These are phyloP conservation scores for Nesometra sesokonis DNA, from an alignment of 35 echinoderm and acorn worm genomes.

Conservation along the genomic window DNA sequence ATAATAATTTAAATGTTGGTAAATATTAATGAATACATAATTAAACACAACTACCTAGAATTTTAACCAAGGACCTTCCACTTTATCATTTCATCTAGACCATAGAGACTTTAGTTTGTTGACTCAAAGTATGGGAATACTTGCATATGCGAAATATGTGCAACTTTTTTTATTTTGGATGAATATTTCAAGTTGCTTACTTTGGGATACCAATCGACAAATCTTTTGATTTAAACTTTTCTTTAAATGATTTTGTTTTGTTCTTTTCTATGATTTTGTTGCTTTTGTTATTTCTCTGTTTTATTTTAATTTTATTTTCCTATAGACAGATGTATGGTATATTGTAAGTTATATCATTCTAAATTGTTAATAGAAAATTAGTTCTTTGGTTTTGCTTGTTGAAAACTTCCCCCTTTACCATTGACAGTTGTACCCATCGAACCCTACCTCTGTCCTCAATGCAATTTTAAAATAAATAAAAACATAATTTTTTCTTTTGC, in stretches of 20 bases:
- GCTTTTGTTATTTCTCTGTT: background rate
- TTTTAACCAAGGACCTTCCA: too few relatives aligned
- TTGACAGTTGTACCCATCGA: background rate
- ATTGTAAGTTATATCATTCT: background rate
- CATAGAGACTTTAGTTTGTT: too few relatives aligned
- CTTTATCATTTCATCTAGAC: too few relatives aligned
- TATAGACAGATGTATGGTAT: background rate
- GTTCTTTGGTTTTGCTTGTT: background rate
- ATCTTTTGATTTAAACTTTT: background rate
- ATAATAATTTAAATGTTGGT: too few relatives aligned
- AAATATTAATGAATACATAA: too few relatives aligned
- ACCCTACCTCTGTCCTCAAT: background rate
- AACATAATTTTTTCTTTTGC: background rate
- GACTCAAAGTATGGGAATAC: too few relatives aligned
- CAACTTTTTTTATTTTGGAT: too few relatives aligned
- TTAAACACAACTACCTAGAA: too few relatives aligned
- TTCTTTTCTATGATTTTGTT: background rate
- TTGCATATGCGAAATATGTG: too few relatives aligned
- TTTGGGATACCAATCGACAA: too few relatives aligned
- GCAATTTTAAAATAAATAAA: background rate
- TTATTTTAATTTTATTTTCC: background rate
- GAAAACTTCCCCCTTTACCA: background rate
- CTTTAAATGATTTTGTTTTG: background rate
- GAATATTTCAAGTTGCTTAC: too few relatives aligned
- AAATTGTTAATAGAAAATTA: background rate